Conservation (phyloP, 2,113 vertebrate genomes). For the Rhabdomys dilectus region DNA sequence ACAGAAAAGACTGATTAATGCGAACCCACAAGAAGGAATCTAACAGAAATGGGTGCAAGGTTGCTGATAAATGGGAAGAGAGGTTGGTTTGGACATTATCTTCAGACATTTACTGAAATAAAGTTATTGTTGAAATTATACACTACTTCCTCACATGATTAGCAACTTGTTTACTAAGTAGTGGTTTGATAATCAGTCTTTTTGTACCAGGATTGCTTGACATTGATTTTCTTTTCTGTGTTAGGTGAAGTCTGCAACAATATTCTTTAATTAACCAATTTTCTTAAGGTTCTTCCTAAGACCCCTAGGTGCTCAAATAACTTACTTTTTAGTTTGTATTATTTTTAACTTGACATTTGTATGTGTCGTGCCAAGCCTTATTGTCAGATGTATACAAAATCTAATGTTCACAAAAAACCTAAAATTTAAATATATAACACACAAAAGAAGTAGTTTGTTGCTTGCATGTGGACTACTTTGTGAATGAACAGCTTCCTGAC, state of each 20-base stretch:
- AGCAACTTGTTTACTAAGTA: background rate
- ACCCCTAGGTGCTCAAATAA: constrained; percentile 26
- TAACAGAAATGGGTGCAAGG: background rate
- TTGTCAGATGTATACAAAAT: background rate
- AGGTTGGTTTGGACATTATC: background rate
- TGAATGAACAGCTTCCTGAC: background rate
- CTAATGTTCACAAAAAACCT: background rate
- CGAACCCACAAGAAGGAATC: background rate
- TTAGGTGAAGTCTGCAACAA: constrained; percentile 11
- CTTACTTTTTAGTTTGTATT: constrained; percentile 2
- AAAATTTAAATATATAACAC: background rate
- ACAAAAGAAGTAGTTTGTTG: background rate
- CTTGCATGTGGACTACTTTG: background rate
- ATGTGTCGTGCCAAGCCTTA: background rate
- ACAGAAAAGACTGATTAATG: background rate
- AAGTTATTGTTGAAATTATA: background rate
- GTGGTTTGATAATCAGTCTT: background rate
- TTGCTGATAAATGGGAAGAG: background rate
- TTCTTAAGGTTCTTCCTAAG: background rate
- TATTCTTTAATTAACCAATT: background rate
- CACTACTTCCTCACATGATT: background rate
- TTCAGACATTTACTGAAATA: background rate
- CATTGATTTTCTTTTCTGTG: background rate
- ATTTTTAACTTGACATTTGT: constrained; percentile 33
- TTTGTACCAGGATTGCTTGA: constrained; percentile 49